Percentiles rank a stretch among this genome's conserved stretches.
These are phyloP conservation scores for Percopsis omiscomaycus DNA, from an alignment of 2,797 vertebrate genomes.

Conservation along the genomic window DNA sequence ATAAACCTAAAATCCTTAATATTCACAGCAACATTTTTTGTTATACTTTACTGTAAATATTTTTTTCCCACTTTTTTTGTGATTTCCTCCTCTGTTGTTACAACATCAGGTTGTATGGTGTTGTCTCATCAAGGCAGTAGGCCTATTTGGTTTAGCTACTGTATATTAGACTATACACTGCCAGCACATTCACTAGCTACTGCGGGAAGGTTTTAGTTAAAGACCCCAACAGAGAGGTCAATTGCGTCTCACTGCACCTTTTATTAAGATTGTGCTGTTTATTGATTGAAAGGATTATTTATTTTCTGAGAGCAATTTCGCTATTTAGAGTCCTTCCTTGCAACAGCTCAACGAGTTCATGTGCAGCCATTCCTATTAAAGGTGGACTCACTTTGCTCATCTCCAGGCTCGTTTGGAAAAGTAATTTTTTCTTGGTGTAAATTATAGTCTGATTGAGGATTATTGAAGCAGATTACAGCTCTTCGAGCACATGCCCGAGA, in stretches of 20 bases:
- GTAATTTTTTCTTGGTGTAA: background rate
- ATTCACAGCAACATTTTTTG: too few species aligned
- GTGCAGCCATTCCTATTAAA: background rate
- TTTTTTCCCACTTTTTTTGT: too few species aligned
- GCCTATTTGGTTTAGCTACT: too few species aligned
- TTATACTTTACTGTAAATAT: too few species aligned
- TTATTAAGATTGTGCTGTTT: slow-evolving; percentile 19
- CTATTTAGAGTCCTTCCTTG: slow-evolving; percentile 4
- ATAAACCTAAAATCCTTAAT: too few species aligned
- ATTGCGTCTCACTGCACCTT: slow-evolving; percentile 4
- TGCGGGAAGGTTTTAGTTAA: slow-evolving; percentile 1
- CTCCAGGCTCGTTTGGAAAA: background rate
- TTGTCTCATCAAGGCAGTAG: slow-evolving; percentile 6
- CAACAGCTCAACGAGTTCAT: slow-evolving; percentile 6
- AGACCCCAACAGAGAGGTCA: slow-evolving; percentile 13
- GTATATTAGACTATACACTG: background rate
- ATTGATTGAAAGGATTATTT: slow-evolving; percentile 23
- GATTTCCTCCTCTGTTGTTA: too few species aligned
- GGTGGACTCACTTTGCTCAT: slow-evolving; percentile 6
- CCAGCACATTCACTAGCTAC: slow-evolving; percentile 28
- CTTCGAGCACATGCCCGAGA: background rate
- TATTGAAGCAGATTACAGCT: background rate
- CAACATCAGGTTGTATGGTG: slow-evolving; percentile 15
- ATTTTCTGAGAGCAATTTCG: slow-evolving; percentile 10
- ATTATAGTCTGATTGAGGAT: background rate